Evolutionary conservation across 2,797 vertebrate genomes (phyloP).

Genomic region (Lophotriccus pileatus): DNA sequence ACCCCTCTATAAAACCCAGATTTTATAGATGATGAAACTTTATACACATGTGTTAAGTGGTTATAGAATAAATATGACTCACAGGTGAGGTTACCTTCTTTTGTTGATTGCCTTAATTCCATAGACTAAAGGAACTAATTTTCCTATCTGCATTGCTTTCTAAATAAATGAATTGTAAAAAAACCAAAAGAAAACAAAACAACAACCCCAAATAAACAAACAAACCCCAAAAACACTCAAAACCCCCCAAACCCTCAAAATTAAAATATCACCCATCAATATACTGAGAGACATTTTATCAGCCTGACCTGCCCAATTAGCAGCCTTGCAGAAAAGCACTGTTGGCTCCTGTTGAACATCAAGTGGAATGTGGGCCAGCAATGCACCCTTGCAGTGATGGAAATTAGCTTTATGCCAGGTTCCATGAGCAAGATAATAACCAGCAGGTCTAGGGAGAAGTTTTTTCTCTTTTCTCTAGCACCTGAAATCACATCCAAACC

Average conservation of each 20-base stretch:
- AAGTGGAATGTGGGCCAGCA: neutral
- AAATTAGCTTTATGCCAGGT: neutral
- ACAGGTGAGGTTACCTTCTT: neutral
- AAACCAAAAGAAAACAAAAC: no score
- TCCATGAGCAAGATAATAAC: neutral
- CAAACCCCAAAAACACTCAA: neutral
- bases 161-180: neutral
- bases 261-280: neutral
- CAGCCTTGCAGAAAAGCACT: neutral
- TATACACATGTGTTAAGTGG: neutral
- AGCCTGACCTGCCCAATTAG: neutral
- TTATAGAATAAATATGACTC: neutral
- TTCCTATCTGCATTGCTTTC: neutral
- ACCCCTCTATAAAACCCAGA: neutral
- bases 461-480: neutral
- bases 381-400: neutral
- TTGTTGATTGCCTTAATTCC: neutral
- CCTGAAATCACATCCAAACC: neutral
- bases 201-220: no score
- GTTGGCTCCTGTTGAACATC: neutral
- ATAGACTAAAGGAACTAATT: neutral
- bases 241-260: neutral
- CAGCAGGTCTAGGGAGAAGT: neutral
- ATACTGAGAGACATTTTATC: neutral
- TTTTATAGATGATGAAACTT: neutral